Evolutionary conservation across 2,113 vertebrate genomes (phyloP).

Genomic region (Coracopsis vasa): DNA sequence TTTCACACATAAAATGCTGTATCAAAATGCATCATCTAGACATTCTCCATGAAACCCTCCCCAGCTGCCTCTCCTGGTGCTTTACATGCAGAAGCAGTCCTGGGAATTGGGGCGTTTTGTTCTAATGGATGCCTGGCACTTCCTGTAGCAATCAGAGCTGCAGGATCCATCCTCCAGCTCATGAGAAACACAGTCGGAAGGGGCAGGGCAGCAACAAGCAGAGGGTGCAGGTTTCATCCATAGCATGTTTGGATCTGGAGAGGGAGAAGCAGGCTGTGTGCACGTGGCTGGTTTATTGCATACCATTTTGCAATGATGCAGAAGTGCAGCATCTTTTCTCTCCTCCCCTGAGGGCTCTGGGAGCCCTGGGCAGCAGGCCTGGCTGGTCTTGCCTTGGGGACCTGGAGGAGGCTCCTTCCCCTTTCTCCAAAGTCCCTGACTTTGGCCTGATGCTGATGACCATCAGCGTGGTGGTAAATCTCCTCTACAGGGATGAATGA

Average conservation of each 20-base stretch:
- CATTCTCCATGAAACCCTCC: not conserved
- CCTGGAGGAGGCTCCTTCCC: not conserved
- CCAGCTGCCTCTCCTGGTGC: not conserved
- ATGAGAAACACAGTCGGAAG: not conserved
- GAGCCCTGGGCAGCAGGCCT: not conserved
- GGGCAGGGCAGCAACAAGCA: not conserved
- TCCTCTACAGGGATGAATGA: accelerated
- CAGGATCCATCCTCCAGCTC: not conserved
- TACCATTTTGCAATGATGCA: not conserved
- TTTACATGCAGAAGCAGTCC: not conserved
- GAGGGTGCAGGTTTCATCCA: not conserved
- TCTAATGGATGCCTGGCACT: not conserved
- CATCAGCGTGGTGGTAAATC: not conserved
- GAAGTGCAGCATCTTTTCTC: not conserved
- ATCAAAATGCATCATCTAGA: slow-evolving; percentile 8
- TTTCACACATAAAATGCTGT: slow-evolving; percentile 44
- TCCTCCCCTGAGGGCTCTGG: not conserved
- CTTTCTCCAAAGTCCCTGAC: not conserved
- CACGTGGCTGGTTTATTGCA: not conserved
- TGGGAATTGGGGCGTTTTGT: not conserved
- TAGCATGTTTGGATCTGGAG: accelerated
- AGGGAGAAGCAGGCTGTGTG: not conserved
- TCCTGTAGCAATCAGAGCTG: not conserved
- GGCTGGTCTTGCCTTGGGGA: not conserved
- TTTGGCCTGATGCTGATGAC: not conserved